phyloP scores from a whole-genome alignment of 2,888 invertebrate species.

The Linhomoeus sp. region DNA sequence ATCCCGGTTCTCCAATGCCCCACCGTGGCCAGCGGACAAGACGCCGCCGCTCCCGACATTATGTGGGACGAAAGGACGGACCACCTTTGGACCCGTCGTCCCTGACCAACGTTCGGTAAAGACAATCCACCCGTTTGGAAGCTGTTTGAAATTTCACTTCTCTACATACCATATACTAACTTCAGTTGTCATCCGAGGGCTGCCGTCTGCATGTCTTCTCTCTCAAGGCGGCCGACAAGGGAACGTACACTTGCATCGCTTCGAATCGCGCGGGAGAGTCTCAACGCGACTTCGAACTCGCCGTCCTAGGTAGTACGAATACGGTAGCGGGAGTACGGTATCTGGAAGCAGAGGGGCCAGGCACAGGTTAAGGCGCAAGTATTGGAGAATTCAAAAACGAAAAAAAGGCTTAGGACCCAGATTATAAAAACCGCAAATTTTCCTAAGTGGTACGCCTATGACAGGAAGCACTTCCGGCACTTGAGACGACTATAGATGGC shows the following conservation, averaged over 20 bases:
- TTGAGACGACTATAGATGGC: too few relatives aligned
- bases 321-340: too few relatives aligned
- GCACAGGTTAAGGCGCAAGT: too few relatives aligned
- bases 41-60: constrained; percentile 14
- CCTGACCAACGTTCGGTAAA: constrained; percentile 5
- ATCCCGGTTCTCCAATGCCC: too few relatives aligned
- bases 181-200: constrained; percentile 17
- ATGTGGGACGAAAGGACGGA: constrained; percentile 38
- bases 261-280: constrained; percentile 45
- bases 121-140: not conserved
- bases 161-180: not conserved
- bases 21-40: too few relatives aligned
- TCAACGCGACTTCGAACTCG: constrained; percentile 39
- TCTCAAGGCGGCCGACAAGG: constrained; percentile 33
- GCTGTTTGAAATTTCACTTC: not conserved
- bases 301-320: constrained; percentile 30
- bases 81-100: constrained; percentile 28
- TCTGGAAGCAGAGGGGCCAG: too few relatives aligned
- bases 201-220: constrained; percentile 11
- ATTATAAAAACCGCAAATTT: too few relatives aligned
- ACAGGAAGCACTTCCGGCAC: too few relatives aligned
- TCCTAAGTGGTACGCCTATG: too few relatives aligned
- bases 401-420: too few relatives aligned
- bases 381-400: too few relatives aligned
- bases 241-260: constrained; percentile 40